Percentiles rank a stretch among this genome's conserved stretches.
Conservation (phyloP, 1,140 invertebrate genomes). For the Drosophila pruinosa region DNA sequence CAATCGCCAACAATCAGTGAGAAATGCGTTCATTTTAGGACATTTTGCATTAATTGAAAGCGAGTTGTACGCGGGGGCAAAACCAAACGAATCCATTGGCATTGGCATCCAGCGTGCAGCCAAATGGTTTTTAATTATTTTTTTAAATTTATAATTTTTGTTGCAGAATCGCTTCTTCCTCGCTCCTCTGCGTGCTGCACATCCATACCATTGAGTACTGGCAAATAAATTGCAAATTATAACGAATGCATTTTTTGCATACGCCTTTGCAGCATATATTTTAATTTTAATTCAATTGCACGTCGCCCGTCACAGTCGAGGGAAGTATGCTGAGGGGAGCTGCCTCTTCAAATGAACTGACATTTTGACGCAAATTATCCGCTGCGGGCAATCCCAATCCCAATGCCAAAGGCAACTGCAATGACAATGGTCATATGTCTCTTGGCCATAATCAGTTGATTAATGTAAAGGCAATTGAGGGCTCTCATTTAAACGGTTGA, state of each 20-base stretch:
- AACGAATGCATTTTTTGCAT: conserved; percentile 42
- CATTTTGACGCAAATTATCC: conserved; percentile 76
- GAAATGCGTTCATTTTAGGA: conserved; percentile 70
- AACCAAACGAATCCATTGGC: conserved; percentile 17
- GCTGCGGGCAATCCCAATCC: conserved; percentile 48
- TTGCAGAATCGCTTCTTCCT: background rate
- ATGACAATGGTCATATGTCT: conserved; percentile 34
- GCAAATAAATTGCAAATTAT: conserved; percentile 71
- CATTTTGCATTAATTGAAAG: conserved; percentile 73
- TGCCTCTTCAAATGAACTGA: conserved; percentile 69
- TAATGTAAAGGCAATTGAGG: conserved; percentile 23
- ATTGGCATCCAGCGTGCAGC: conserved; percentile 15
- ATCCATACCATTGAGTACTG: background rate
- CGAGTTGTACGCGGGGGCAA: conserved; percentile 39
- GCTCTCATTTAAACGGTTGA: background rate
- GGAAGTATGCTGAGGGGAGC: background rate
- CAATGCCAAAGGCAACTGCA: too few species aligned
- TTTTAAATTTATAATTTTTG: conserved; percentile 70
- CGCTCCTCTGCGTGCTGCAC: background rate
- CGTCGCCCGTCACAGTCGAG: conserved; percentile 38
- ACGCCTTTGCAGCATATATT: conserved; percentile 54
- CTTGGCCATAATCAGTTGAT: conserved; percentile 52
- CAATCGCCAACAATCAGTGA: conserved; percentile 67
- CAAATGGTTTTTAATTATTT: conserved; percentile 75
- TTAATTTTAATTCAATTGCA: conserved; percentile 78